A percentile compares a stretch with the other conserved stretches of the same genome.
Evolutionary conservation across 2,797 vertebrate species (phyloP).

Genomic region (Lithobates pipiens): DNA sequence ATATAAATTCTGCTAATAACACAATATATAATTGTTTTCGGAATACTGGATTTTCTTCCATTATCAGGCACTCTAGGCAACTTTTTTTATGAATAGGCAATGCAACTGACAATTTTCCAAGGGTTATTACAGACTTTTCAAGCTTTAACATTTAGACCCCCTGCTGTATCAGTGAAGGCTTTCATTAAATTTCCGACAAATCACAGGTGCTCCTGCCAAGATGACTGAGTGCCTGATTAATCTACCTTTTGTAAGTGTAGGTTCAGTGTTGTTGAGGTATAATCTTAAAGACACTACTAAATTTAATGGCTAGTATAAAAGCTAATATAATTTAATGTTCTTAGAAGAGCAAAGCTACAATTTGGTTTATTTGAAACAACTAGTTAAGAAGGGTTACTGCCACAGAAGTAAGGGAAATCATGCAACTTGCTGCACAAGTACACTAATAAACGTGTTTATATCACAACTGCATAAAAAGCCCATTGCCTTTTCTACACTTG

Average conservation of each 20-base stretch:
- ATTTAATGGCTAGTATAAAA: conserved; percentile 36
- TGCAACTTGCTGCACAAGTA: no score
- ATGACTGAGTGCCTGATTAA: conserved; percentile 38
- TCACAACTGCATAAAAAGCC: neutral
- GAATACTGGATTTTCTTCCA: no score
- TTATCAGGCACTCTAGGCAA: no score
- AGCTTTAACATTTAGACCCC: conserved; percentile 38
- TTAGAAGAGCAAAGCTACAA: conserved; percentile 25
- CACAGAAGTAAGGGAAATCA: no score
- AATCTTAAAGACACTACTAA: conserved; percentile 28
- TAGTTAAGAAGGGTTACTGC: no score
- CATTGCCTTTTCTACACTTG: no score
- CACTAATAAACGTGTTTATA: neutral
- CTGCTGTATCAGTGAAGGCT: conserved; percentile 30
- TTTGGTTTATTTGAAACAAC: neutral
- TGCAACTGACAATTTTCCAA: neutral
- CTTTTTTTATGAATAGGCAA: neutral
- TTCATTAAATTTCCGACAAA: conserved; percentile 43
- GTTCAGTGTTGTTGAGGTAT: conserved; percentile 19
- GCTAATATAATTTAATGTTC: conserved; percentile 44
- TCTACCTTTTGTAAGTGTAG: conserved; percentile 31
- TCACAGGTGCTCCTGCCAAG: conserved; percentile 37
- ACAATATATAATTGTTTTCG: neutral
- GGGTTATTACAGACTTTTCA: neutral
- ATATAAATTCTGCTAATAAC: no score